Evolutionary conservation across 2,113 vertebrate species (phyloP).

Genomic region (Climacteris rufus): DNA sequence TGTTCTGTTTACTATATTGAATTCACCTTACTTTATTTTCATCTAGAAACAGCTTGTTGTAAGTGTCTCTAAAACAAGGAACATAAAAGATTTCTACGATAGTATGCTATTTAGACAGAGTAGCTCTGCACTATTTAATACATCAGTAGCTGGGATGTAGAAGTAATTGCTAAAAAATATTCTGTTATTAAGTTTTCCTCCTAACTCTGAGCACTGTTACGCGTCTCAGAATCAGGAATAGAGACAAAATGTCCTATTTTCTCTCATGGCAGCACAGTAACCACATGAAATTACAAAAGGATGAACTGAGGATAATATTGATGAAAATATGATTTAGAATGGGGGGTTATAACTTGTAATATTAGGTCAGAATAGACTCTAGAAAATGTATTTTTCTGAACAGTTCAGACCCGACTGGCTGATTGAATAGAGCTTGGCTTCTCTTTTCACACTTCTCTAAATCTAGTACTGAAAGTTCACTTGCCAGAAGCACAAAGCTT

Average conservation of each 20-base stretch:
- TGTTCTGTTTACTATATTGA: background rate
- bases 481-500: background rate
- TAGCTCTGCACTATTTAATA: background rate
- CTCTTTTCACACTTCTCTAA: background rate
- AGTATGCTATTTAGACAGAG: background rate
- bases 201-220: background rate
- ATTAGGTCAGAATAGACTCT: background rate
- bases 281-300: background rate
- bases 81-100: background rate
- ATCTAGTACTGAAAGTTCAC: background rate
- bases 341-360: background rate
- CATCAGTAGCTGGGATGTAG: background rate
- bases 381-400: background rate
- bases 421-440: background rate
- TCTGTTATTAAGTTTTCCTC: background rate
- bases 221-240: background rate
- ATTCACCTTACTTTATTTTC: background rate
- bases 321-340: background rate
- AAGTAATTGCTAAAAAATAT: background rate
- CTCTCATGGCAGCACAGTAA: background rate
- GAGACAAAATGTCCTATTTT: background rate
- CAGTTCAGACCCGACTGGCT: fast-evolving
- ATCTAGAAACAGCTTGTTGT: background rate
- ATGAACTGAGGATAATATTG: background rate
- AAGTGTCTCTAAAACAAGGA: background rate